Evolutionary conservation across 2,797 vertebrate species (phyloP).

Genomic region (Chiroxiphia lanceolata): DNA sequence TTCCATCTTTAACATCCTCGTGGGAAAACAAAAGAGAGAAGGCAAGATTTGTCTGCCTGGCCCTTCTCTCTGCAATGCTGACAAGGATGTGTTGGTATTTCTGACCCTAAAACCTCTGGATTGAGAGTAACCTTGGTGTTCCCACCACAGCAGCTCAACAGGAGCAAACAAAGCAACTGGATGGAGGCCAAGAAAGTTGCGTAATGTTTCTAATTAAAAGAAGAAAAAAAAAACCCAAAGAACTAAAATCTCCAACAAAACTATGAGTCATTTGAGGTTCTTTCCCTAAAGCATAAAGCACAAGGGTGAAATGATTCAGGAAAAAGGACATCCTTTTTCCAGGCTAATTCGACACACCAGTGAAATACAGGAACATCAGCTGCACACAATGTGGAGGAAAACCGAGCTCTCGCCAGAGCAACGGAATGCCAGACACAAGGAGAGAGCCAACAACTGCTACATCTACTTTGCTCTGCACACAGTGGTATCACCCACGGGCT

Average conservation of each 20-base stretch:
- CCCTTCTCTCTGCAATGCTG: background rate
- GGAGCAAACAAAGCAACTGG: slow-evolving; percentile 51
- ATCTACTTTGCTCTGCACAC: background rate
- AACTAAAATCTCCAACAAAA: slow-evolving; percentile 33
- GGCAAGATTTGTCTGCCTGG: background rate
- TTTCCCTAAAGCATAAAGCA: slow-evolving; percentile 46
- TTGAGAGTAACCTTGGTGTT: slow-evolving; percentile 3
- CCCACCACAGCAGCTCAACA: background rate
- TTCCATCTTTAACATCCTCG: background rate
- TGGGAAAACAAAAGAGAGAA: background rate
- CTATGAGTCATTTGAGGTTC: slow-evolving; percentile 63
- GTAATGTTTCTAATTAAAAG: slow-evolving; percentile 35
- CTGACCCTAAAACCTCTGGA: background rate
- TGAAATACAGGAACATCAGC: slow-evolving; percentile 53
- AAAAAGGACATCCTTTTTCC: slow-evolving; percentile 59
- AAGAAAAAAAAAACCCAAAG: background rate
- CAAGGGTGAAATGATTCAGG: slow-evolving; percentile 53
- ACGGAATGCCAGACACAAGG: background rate
- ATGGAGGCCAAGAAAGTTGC: slow-evolving; percentile 24
- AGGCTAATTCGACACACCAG: background rate
- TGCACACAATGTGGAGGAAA: background rate
- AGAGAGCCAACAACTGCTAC: background rate
- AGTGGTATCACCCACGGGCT: background rate
- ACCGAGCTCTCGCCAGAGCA: background rate
- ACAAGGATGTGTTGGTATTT: background rate